Conservation (phyloP, 2,888 invertebrate genomes). For the Rotaria socialis region DNA sequence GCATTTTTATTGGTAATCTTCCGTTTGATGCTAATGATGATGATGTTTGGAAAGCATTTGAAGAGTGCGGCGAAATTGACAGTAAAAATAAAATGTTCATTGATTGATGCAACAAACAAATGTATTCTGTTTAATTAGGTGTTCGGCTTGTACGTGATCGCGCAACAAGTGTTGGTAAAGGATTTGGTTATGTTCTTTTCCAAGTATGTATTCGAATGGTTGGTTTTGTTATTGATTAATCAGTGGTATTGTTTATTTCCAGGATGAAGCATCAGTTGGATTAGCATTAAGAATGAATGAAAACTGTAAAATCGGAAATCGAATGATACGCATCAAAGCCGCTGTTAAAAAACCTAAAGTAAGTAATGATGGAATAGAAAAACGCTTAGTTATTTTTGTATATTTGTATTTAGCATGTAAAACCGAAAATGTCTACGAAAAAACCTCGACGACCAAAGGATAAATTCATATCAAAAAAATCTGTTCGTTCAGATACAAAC, state of each 20-base stretch:
- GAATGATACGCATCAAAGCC: background rate
- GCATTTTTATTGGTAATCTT: conserved; percentile 42
- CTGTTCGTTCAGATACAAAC: background rate
- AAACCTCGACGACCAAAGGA: background rate
- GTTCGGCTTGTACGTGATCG: conserved; percentile 43
- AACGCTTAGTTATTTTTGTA: background rate
- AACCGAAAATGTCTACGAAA: background rate
- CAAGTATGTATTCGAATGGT: background rate
- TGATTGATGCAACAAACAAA: too few species aligned
- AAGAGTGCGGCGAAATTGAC: conserved; percentile 3
- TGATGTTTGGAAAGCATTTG: conserved; percentile 12
- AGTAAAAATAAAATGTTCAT: background rate
- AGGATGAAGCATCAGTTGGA: conserved; percentile 38
- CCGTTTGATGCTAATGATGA: conserved; percentile 39
- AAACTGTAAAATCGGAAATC: background rate
- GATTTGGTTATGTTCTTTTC: conserved; percentile 47
- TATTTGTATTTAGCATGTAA: background rate
- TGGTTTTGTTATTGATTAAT: too few species aligned
- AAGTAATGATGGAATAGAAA: background rate
- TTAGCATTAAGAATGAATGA: conserved; percentile 39
- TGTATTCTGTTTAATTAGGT: background rate
- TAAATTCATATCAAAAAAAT: background rate
- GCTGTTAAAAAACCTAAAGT: conserved; percentile 24
- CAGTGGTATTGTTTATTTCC: background rate
- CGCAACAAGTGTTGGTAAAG: conserved; percentile 45